These are phyloP conservation scores for Gymnocypris eckloni DNA, from an alignment of 2,797 vertebrate genomes.

Conservation along the genomic window DNA sequence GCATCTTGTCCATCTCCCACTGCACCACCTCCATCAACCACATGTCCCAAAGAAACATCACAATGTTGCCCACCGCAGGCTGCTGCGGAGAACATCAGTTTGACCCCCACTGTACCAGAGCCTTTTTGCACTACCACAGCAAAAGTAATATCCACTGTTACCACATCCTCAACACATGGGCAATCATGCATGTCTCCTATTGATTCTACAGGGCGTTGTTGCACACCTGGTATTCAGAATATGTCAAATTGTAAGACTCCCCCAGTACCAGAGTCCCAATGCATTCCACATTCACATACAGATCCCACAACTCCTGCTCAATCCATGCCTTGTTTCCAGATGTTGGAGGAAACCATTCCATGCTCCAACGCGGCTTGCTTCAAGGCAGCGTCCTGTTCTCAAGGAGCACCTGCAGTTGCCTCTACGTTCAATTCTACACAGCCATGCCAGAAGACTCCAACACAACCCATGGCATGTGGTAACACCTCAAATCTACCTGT, in stretches of 20 bases:
- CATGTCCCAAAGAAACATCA: conserved; percentile 35
- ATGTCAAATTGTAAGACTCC: conserved; percentile 21
- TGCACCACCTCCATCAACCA: conserved; percentile 6
- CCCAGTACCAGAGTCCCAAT: not conserved
- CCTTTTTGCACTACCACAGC: conserved; percentile 26
- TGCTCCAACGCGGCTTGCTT: conserved; percentile 1
- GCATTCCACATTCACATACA: conserved; percentile 6
- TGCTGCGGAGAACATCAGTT: not conserved
- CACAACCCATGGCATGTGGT: conserved; percentile 9
- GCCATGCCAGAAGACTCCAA: conserved; percentile 4
- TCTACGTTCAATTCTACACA: not conserved
- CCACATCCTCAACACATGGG: not conserved
- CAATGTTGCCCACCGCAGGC: conserved; percentile 11
- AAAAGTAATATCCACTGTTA: conserved; percentile 9
- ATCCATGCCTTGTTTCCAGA: conserved; percentile 8
- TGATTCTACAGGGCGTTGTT: conserved; percentile 1
- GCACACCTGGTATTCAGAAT: conserved; percentile 21
- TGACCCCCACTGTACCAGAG: not conserved
- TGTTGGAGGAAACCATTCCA: conserved; percentile 10
- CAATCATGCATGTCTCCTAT: conserved; percentile 14
- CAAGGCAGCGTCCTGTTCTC: conserved; percentile 25
- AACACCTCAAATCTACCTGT: conserved; percentile 37
- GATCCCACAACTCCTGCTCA: not conserved
- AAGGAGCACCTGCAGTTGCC: conserved; percentile 15
- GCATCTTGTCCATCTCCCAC: conserved; percentile 58